phyloP scores from a whole-genome alignment of 2,888 invertebrate genomes.

The Desoria tigrina region DNA sequence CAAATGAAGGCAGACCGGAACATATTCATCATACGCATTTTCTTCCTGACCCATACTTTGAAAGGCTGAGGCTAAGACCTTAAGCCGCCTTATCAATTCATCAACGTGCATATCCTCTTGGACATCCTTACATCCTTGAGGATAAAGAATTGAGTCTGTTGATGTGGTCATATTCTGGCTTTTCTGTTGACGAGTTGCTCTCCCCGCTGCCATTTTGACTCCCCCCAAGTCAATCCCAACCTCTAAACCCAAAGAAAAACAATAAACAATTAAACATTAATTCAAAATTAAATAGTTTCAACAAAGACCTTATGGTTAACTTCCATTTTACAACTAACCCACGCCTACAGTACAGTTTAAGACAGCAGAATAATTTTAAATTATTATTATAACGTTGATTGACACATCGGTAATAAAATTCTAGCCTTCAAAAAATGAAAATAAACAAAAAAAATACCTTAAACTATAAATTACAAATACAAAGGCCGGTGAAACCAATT shows the following conservation, averaged over 20 bases:
- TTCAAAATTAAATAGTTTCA: too few species aligned
- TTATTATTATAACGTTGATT: too few species aligned
- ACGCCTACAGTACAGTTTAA: too few species aligned
- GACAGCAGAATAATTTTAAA: too few species aligned
- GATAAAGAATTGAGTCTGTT: slow-evolving; percentile 72
- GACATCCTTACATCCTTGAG: slow-evolving; percentile 90
- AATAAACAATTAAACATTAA: too few species aligned
- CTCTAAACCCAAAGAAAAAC: background rate
- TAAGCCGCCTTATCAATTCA: slow-evolving; percentile 89
- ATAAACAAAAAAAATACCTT: too few species aligned
- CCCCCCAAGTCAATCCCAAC: background rate
- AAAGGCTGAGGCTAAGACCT: slow-evolving; percentile 89
- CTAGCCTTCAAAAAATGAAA: too few species aligned
- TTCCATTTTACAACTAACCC: too few species aligned
- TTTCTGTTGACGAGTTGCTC: slow-evolving; percentile 18
- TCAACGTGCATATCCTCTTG: slow-evolving; percentile 93
- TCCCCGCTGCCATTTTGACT: background rate
- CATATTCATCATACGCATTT: slow-evolving; percentile 86
- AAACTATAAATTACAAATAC: too few species aligned
- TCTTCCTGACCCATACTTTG: slow-evolving; percentile 97
- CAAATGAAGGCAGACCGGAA: slow-evolving; percentile 86
- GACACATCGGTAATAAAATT: too few species aligned
- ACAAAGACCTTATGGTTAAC: too few species aligned
- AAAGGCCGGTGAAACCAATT: too few species aligned
- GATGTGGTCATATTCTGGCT: slow-evolving; percentile 11